Base-by-base conservation (phyloP, 2,797 vertebrate species). In the Coregonus suidteri region DNA sequence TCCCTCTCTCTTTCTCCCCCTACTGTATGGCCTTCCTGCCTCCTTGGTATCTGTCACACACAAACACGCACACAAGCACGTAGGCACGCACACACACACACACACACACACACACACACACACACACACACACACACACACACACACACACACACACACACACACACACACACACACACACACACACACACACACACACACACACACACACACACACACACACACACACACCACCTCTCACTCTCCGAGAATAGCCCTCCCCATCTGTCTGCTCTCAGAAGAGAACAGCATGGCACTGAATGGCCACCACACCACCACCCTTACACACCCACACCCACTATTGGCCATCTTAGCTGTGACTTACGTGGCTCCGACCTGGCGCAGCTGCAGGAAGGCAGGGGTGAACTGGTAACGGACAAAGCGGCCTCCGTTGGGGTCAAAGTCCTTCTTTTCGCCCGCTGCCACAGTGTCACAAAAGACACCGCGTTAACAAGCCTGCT, bases 361-460 rank as follows among this genome's bases (percentile, higher is more conserved):
- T 97, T 94, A 99, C 98, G 98, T 99, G 87, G 98, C 98, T 90
- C 98, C 98, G 81, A 99, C 97, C 92, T 98, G 97, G 75, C 96
- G 96, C 85, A 99, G 92, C 62, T 96, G 92, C 75, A 99, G 95
- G 78, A 99, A 99, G 71, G 98, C 97, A 0, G 98, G 98, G 1
- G 97, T 99, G 89, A 99, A 99, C 93, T 99, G 98, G 83, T 99
- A 99, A 78, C 97, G 94, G 41, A 99, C 97, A 75, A 99, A 99
- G 25, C 98, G 96, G 0, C 98, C 98, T 0, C 97, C 96, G 7
- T 97, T 99, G 80, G 97, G 96, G 93, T 99, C 98, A 47, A 95
- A 87, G 1, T 97, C 96, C 88, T 95, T 97, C 89, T 91, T 96
- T 78, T 93, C 95, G 84, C 95, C 91, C 68, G 95, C 78, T 95